Conservation (phyloP, 1,140 invertebrate species). For the Drosophila leontia region DNA sequence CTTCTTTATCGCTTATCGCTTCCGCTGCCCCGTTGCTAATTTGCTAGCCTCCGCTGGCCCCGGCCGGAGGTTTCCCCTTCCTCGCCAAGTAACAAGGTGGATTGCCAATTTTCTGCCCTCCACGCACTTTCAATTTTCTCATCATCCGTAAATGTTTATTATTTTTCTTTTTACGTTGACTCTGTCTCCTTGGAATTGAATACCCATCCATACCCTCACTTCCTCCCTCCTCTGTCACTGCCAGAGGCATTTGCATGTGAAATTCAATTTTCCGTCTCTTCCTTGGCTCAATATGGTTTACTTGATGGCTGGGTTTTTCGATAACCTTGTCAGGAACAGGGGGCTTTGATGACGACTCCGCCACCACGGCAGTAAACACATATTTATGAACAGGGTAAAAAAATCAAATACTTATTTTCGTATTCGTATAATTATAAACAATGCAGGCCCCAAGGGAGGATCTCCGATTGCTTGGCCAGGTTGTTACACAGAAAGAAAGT, state of each 20-base stretch:
- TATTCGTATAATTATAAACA: constrained; percentile 19
- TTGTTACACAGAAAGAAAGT: neutral
- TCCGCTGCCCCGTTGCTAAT: constrained; percentile 29
- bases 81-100: constrained; percentile 68
- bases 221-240: neutral
- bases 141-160: constrained; percentile 28
- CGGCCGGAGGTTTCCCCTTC: neutral
- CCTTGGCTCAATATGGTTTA: constrained; percentile 48
- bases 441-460: neutral
- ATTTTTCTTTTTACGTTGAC: constrained; percentile 21
- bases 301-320: constrained; percentile 12
- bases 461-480: neutral
- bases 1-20: constrained; percentile 50
- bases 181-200: constrained; percentile 33
- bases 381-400: neutral
- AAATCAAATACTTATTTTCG: constrained; percentile 21
- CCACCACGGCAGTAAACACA: neutral
- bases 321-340: constrained; percentile 8
- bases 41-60: constrained; percentile 2
- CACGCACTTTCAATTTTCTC: constrained; percentile 30
- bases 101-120: constrained; percentile 30
- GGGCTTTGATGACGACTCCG: neutral
- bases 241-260: constrained; percentile 30
- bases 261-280: constrained; percentile 42
- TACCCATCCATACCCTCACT: neutral